phyloP scores from a whole-genome alignment of 2,113 vertebrate species.

The Pelecanoides urinatrix region DNA sequence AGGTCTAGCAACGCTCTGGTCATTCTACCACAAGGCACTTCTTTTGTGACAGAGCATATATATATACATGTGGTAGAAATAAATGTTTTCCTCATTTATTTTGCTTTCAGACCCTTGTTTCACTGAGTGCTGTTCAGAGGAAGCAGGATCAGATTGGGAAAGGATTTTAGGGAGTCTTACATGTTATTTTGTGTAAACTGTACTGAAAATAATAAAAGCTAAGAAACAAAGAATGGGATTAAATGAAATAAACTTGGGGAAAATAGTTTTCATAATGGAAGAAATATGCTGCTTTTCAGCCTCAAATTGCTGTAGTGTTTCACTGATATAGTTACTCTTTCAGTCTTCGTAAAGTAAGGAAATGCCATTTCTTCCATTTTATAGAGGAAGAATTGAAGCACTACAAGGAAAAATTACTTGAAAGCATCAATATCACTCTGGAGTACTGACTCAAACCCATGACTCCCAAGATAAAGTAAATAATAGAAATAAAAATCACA shows the following conservation, averaged over 20 bases:
- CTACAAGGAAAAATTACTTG: not conserved
- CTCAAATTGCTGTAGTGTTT: not conserved
- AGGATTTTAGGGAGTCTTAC: not conserved
- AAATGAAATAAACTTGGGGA: not conserved
- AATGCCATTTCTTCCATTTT: not conserved
- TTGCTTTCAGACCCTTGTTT: not conserved
- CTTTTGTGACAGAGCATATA: no score
- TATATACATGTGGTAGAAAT: no score
- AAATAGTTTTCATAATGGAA: not conserved
- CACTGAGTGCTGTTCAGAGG: not conserved
- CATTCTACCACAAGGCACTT: no score
- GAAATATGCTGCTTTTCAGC: not conserved
- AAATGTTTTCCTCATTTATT: not conserved
- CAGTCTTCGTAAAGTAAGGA: not conserved
- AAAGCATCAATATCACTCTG: not conserved
- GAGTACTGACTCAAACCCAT: not conserved
- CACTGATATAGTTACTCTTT: not conserved
- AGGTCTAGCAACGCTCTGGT: no score
- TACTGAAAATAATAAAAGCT: not conserved
- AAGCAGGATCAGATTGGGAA: not conserved
- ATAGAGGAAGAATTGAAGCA: not conserved
- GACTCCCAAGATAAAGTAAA: not conserved
- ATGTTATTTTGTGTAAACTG: not conserved
- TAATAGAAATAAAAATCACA: not conserved
- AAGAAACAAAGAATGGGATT: not conserved